Evolutionary conservation across 2,797 vertebrate species (phyloP).

Genomic region (Paramormyrops hopkinsi): DNA sequence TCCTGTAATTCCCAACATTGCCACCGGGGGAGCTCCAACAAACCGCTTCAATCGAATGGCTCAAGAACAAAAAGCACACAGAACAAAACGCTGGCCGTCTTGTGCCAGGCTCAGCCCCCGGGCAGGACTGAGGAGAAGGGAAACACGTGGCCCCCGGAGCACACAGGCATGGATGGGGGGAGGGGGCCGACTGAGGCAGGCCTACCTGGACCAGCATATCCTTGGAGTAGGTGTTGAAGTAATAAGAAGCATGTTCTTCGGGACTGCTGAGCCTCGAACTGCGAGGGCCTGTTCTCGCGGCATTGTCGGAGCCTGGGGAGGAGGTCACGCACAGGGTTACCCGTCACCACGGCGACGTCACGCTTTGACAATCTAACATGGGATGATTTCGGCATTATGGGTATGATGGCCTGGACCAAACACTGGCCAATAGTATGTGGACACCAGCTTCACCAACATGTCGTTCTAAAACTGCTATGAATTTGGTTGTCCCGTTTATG

Average conservation of each 20-base stretch:
- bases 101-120: neutral
- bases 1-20: slow-evolving; percentile 47
- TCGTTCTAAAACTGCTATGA: neutral
- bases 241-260: slow-evolving; percentile 89
- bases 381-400: neutral
- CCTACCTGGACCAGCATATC: slow-evolving; percentile 91
- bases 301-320: slow-evolving; percentile 85
- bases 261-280: slow-evolving; percentile 91
- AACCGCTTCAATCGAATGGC: slow-evolving; percentile 54
- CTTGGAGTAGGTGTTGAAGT: slow-evolving; percentile 94
- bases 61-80: slow-evolving; percentile 13
- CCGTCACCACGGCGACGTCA: neutral
- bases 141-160: neutral
- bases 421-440: neutral
- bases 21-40: slow-evolving; percentile 45
- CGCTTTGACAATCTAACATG: slow-evolving; percentile 11
- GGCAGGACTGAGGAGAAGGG: neutral
- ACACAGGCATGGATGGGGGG: neutral
- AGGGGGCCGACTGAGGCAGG: neutral
- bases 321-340: slow-evolving; percentile 17
- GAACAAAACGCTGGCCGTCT: neutral
- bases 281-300: slow-evolving; percentile 81
- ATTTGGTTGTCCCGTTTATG: neutral
- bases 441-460: neutral
- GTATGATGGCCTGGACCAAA: neutral